Base-by-base conservation (phyloP, 2,888 invertebrate species). In the Macrophya annulata region DNA sequence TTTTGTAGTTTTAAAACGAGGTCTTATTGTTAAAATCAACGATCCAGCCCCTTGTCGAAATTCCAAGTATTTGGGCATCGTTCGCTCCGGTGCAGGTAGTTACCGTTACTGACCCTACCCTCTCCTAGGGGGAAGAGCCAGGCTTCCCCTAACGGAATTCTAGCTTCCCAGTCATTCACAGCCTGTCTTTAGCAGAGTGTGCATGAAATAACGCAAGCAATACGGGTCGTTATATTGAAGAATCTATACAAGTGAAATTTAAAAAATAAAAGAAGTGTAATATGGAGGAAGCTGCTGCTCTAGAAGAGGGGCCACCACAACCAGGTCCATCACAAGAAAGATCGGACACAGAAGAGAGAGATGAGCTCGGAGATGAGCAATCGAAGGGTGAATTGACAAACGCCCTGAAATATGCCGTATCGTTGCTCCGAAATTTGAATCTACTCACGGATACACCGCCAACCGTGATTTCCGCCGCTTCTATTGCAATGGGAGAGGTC, bases 1-100 rank as follows among this genome's bases (percentile, higher is more conserved):
- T 62, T 89, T 89, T 83, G 84, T 84, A 51, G 79, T 84, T 31
- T 48, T 31, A 21, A 0, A 77, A 77, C 43, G 37, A 25, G 21
- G 43, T 77, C 21, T 77, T 51, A 43, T 21, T 31, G 43, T 43
- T 43, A 43, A 43, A 43, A 68, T 25, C 25, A 68, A 68, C 68
- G n/a, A 37, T 68, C 25, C 68, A 55, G 55, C 55, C 55, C 31
- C 25, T 68, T 21, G 25, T 68, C 12, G 31, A 71, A 71, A 71
- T 71, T 25, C 37, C 71, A 37, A 25, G 12, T 71, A 71, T 37
- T 71, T 71, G 15, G 25, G 37, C 37, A 71, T 37, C 31, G 25
- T 71, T 71, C 25, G 31, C 25, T 71, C 71, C 71, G n/a, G 71
- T 31, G 71, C n/a, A n/a, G n/a, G n/a, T n/a, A n/a, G n/a, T 71